Percentiles rank a stretch among this genome's conserved stretches.
Conservation (phyloP, 37 sponge, comb jelly and placozoan genomes). For the Oopsacas minuta region DNA sequence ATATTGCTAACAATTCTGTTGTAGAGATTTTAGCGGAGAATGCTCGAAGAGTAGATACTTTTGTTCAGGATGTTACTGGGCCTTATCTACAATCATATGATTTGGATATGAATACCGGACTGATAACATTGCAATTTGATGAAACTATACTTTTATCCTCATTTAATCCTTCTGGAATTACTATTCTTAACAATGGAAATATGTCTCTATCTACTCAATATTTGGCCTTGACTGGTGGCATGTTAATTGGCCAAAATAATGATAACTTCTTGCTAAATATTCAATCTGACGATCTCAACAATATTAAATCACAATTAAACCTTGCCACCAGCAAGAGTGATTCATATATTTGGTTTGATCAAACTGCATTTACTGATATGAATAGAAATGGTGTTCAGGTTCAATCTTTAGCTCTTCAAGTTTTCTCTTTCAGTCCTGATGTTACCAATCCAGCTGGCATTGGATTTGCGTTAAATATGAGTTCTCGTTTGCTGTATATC, state of each 20-base stretch:
- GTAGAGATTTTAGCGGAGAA: neutral
- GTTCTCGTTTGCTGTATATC: conserved; percentile 38
- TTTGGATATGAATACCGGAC: conserved; percentile 49
- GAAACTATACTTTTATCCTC: conserved; percentile 46
- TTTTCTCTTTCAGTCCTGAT: conserved; percentile 35
- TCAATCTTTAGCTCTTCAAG: conserved; percentile 26
- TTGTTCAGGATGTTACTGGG: conserved; percentile 43
- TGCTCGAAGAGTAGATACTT: conserved; percentile 41
- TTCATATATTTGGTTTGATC: conserved; percentile 44
- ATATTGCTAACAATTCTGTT: conserved; percentile 63
- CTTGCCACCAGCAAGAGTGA: conserved; percentile 44
- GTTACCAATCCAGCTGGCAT: conserved; percentile 29
- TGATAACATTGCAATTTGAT: conserved; percentile 50
- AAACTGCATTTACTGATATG: conserved; percentile 53
- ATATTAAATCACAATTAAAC: conserved; percentile 44
- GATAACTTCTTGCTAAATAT: conserved; percentile 28
- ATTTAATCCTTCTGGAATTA: conserved; percentile 35
- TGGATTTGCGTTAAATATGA: conserved; percentile 44
- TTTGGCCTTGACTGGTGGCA: conserved; percentile 49
- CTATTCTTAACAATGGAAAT: conserved; percentile 41
- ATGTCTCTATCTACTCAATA: conserved; percentile 57
- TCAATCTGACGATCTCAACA: conserved; percentile 41
- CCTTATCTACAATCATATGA: conserved; percentile 41
- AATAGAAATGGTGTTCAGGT: conserved; percentile 46
- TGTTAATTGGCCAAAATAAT: conserved; percentile 38